These are phyloP conservation scores for Arremon aurantiirostris DNA, from an alignment of 2,797 vertebrate genomes.

Conservation along the genomic window DNA sequence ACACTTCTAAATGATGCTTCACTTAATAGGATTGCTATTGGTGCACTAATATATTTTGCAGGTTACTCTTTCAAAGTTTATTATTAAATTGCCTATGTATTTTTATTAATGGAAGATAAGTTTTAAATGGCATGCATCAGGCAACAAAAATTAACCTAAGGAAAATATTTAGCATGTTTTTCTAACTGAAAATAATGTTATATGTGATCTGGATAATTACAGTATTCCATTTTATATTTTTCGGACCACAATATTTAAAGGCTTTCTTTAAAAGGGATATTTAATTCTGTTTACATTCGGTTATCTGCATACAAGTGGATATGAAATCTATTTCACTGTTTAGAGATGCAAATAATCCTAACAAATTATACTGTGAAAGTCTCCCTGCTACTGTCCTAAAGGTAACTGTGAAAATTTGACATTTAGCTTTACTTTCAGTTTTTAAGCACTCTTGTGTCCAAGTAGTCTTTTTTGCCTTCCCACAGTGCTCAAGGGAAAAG, in stretches of 20 bases:
- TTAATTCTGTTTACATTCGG: background rate
- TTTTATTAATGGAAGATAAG: slow-evolving; percentile 14
- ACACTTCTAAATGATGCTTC: slow-evolving; percentile 54
- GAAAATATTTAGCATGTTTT: background rate
- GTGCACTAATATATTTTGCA: slow-evolving; percentile 4
- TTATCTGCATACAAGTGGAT: background rate
- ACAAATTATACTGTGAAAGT: background rate
- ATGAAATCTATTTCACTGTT: background rate
- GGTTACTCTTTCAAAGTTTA: slow-evolving; percentile 34
- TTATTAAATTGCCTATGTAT: background rate
- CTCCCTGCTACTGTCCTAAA: background rate
- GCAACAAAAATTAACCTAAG: background rate
- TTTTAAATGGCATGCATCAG: slow-evolving; percentile 8
- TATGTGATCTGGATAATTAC: background rate
- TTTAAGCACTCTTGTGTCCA: background rate
- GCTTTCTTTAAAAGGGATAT: background rate
- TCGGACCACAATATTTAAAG: background rate
- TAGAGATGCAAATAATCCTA: background rate
- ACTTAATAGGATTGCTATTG: slow-evolving; percentile 52
- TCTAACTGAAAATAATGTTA: background rate
- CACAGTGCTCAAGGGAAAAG: background rate
- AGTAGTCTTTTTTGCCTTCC: background rate
- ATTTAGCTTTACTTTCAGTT: background rate
- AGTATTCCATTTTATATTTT: background rate
- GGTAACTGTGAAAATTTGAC: background rate